Base-by-base conservation (phyloP, 1,140 invertebrate genomes). In the Eciton burchellii region DNA sequence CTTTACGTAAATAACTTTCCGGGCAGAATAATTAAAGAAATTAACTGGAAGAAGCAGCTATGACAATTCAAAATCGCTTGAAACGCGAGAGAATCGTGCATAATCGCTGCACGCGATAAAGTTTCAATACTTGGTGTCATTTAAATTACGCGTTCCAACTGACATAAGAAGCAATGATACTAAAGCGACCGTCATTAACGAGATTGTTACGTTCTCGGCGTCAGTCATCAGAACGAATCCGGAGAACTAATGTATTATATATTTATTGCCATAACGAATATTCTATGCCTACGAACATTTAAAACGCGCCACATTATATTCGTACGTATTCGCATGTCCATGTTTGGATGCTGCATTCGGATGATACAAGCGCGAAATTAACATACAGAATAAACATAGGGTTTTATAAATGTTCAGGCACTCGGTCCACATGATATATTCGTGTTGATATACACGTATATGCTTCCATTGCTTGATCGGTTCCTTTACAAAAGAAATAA, bases 251-350 rank as follows among this genome's bases (percentile, higher is more conserved):
- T 14, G 76, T 74, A 19, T 43, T 16, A 12, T 65, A 76, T 74
- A 52, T 56, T 74, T 63, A 26, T 52, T 82, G 29, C 56, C 41
- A 74, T 45, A 63, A 16, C 49, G 19, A 62, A 62, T 49, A 59
- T 62, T 14, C 45, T 62, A 62, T 3, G 16, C 41, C 68, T 82
- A 82, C 70, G 11, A 35, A 74, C 21, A 74, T 29, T 52, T 74
- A 73, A 82, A 82, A 52, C 56, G 29, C n/a, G 9, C 26, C 41
- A 16, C 56, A 43, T 62, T 82, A 74, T 11, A 82, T 62, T 47
- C 45, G 6, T 14, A 3, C 35, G 19, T 21, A 57, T 35, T 3
- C 49, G 8, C 52, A 29, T 26, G 21, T 52, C 16, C 24, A 49
- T 68, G 26, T 29, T n/a, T 35, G 35, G 6, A 35, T 52, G 43